Base-by-base conservation (phyloP, 2,797 vertebrate species). In the Cichlasoma orientale region DNA sequence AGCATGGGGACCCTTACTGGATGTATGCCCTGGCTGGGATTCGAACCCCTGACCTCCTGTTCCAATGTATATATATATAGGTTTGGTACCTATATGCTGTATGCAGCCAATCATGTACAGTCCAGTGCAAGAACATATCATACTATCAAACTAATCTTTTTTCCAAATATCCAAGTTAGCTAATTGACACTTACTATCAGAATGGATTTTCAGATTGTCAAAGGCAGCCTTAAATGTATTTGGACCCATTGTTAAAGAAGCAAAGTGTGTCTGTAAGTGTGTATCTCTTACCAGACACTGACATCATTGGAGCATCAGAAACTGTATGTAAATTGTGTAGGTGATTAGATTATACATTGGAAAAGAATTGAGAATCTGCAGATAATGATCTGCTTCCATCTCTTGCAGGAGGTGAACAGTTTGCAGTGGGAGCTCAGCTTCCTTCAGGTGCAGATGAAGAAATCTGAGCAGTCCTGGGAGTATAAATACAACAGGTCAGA, bases 361-460 rank as follows among this genome's bases (percentile, higher is more conserved):
- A 18, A 19, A 44, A 47, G 8, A 27, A 23, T 12, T 66, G 5
- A 44, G 59, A 11, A 44, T 41, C 7, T 41, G 59, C 21, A 10
- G 21, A 4, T 66, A 27, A 52, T 21, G 9, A 21, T 12, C 19
- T 29, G 16, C 23, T 21, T 72, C 6, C 19, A 47, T 75, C 38
- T 53, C 47, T 7, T 72, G 7, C 83, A 98, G 98, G 97, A 99
- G 91, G 96, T 98, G 80, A 98, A 96, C 92, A 92, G 94, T 59
- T 82, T 98, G 86, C 97, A 97, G 63, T 99, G 97, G 97, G 97
- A 98, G 93, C 96, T 97, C 68, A 96, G 96, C 86, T 97, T 97
- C 93, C 96, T 95, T 88, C 96, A 98, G 87, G 93, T 95, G 77
- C 96, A 96, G 92, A 95, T 96, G 92, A 97, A 97, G 94, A 98